Evolutionary conservation across 2,888 invertebrate genomes (phyloP), one percentile per base, ranked within the genome.

Genomic region (Hypercompe scribonia): DNA sequence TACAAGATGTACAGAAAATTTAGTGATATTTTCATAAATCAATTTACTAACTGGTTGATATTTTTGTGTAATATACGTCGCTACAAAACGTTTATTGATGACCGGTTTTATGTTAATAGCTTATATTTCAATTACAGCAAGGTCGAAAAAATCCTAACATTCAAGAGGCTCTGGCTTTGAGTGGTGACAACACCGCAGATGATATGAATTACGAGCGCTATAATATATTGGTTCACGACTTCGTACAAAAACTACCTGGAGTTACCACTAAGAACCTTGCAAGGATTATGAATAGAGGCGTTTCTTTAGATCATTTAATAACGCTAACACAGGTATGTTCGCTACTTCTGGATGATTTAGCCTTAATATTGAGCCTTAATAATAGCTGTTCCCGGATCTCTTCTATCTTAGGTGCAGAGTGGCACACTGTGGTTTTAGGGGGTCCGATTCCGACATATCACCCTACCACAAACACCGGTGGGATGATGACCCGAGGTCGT

Each of bases 221-320:
- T 93, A 98, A 97, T 89, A 95, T 97, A 65, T 93, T 96, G 76
- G 96, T 98, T 36, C 97, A 98, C 91, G 98, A 98, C 91, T 97
- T 98, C 87, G 93, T 98, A n/a, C 95, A 97, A 36, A 98, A 98
- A 90, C 95, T 99, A 86, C 99, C 99, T 0, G 99, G 99, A 15
- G 96, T 99, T 10, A 97, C 97, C 78, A 97, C 98, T 0, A 98
- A 98, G 91, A 99, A 99, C 92, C 96, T 99, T 10, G 96, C 97
- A 71, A 88, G 95, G 24, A 94, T 99, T 72, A 96, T 99, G 94
- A 97, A 98, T 82, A 97, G 97, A 86, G 98, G 97, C 7, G 91
- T 96, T 70, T 97, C 97, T 72, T 90, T 99, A 75, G 97, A 97
- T 82, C 95, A 97, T 86, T 90, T 97, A 64, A 93, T 97, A 65